These are phyloP conservation scores for Mormyrops attenuatus DNA, from an alignment of 2,797 vertebrate species.

Conservation along the genomic window DNA sequence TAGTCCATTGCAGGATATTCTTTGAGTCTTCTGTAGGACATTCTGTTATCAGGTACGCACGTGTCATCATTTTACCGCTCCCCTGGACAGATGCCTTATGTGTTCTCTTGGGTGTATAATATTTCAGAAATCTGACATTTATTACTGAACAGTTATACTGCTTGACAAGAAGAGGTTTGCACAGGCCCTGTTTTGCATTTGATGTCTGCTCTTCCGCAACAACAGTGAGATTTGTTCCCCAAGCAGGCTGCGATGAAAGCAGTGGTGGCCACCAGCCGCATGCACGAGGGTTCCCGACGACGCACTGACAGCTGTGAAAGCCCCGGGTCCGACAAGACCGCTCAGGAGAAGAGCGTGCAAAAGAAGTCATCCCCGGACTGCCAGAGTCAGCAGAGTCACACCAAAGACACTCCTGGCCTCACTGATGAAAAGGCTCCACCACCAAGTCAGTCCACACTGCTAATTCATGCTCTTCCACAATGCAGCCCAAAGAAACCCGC, in stretches of 20 bases:
- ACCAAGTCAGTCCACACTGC: constrained; percentile 24
- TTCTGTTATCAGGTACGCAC: neutral
- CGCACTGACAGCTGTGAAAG: constrained; percentile 63
- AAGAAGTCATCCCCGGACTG: constrained; percentile 50
- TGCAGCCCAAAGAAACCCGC: constrained; percentile 41
- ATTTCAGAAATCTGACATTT: neutral
- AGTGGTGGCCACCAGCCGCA: constrained; percentile 77
- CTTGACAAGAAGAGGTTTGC: neutral
- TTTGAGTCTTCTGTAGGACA: neutral
- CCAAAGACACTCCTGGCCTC: constrained; percentile 10
- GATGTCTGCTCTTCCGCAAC: neutral
- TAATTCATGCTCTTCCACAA: constrained; percentile 31
- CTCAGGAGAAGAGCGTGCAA: constrained; percentile 58
- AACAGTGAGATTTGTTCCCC: neutral
- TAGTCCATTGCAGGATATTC: neutral
- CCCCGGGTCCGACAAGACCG: constrained; percentile 44
- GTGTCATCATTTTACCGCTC: neutral
- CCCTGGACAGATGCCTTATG: neutral
- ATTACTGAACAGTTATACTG: neutral
- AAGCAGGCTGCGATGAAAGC: constrained; percentile 84
- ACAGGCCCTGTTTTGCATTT: neutral
- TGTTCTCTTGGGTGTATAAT: neutral
- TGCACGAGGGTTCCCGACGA: constrained; percentile 70
- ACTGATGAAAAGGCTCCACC: constrained; percentile 16
- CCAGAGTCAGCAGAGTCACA: constrained; percentile 28